Evolutionary conservation across 2,888 invertebrate genomes (phyloP).

Genomic region (Rhopalosiphum nymphaeae): DNA sequence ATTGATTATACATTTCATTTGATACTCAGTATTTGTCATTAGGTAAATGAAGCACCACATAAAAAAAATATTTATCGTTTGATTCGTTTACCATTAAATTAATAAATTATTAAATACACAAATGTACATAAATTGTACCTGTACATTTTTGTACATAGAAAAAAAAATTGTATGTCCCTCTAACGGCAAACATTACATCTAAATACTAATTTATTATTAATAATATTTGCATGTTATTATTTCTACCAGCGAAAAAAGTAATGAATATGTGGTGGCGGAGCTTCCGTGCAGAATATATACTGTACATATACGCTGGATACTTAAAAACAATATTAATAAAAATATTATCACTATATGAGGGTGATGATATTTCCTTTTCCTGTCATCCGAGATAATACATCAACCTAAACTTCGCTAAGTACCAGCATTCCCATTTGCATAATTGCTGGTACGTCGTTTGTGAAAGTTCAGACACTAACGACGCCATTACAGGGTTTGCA

Average conservation of each 20-base stretch:
- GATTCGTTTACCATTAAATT: not conserved
- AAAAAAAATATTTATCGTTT: not conserved
- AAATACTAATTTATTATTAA: not conserved
- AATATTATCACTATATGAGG: conserved; percentile 9
- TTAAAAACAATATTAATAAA: conserved; percentile 29
- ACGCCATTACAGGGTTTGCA: conserved; percentile 50
- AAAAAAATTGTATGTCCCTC: not conserved
- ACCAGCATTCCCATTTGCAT: conserved; percentile 57
- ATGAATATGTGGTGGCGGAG: not conserved
- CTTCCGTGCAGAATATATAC: not conserved
- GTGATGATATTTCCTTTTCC: conserved; percentile 3
- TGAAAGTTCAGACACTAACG: conserved; percentile 58
- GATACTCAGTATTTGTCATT: not conserved
- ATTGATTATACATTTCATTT: not conserved
- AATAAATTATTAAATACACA: not conserved
- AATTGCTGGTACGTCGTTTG: conserved; percentile 46
- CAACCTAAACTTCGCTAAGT: conserved; percentile 52
- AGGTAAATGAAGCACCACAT: not conserved
- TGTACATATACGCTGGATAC: not conserved
- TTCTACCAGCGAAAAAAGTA: not conserved
- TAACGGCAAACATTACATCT: not conserved
- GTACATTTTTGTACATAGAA: not conserved
- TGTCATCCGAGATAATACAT: conserved; percentile 47
- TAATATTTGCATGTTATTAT: not conserved
- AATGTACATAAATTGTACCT: not conserved